Base-by-base conservation (phyloP, 1,140 invertebrate genomes). In the Tetramorium parvispinum region DNA sequence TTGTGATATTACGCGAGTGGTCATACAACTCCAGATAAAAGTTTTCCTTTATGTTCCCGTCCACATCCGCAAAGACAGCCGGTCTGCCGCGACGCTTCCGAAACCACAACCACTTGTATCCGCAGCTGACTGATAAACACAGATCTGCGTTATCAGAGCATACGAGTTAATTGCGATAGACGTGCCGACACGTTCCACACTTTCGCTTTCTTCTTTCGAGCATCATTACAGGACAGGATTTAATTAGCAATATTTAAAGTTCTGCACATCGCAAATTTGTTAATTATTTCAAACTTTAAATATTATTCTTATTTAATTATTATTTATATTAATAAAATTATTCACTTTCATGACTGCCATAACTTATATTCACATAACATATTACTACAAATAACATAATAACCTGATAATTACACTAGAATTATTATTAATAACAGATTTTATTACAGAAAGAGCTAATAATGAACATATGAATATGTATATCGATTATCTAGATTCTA, bases 51-150 rank as follows among this genome's bases (percentile, higher is more conserved):
- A 65, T 65, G 1, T 37, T 55, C 13, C 40, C n/a, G 18, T 40
- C 63, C 49, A 55, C 77, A 81, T 68, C 77, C 77, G 46, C 21
- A 43, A 24, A 53, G 55, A 78, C 27, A 43, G 8, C 27, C 8
- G 40, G 40, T 27, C 24, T 77, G 59, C 59, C 32, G 21, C 37
- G 13, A 59, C 7, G 13, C 24, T 78, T 63, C 55, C 40, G 40
- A 63, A 49, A 27, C 21, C 40, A 43, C 8, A 24, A 61, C 57
- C 59, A 65, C 24, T 78, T 65, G 43, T 78, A 40, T 76, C 71
- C 71, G 51, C 4, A 24, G n/a, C 11, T 40, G 16, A 40, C 5
- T 78, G 76, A 78, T 78, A 78, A 78, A 43, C 5, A 10, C 0
- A 49, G 13, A 77, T 53, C 46, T 3, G 21, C 7, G n/a, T 40